Conservation (phyloP, 2,888 invertebrate species). For the Achlya flavicornis region DNA sequence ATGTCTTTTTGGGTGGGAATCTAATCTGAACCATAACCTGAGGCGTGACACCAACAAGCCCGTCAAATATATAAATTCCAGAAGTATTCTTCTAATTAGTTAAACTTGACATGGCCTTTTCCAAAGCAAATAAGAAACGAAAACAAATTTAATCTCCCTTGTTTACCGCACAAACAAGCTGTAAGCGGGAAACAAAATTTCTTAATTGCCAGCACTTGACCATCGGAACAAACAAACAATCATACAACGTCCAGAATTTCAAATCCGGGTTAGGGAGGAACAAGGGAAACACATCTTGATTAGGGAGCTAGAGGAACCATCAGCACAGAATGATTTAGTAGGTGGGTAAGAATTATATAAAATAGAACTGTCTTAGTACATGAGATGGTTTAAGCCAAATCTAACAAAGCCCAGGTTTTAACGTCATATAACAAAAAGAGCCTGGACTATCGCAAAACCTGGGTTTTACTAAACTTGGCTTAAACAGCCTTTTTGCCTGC, state of each 20-base stretch:
- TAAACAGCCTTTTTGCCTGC: too few relatives aligned
- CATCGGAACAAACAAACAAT: conserved; percentile 36
- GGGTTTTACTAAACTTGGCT: too few relatives aligned
- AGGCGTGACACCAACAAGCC: too few relatives aligned
- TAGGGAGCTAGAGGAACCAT: conserved; percentile 11
- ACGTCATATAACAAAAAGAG: too few relatives aligned
- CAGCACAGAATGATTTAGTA: neutral
- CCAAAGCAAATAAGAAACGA: conserved; percentile 19
- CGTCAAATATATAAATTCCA: too few relatives aligned
- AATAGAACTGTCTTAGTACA: too few relatives aligned
- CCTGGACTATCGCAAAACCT: too few relatives aligned
- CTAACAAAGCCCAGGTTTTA: too few relatives aligned
- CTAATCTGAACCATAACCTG: too few relatives aligned
- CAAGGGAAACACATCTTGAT: conserved; percentile 19
- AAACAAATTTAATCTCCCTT: conserved; percentile 24
- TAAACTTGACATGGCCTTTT: conserved; percentile 5
- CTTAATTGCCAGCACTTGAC: conserved; percentile 43
- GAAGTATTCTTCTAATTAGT: neutral
- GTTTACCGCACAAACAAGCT: conserved; percentile 26
- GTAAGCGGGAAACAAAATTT: conserved; percentile 33
- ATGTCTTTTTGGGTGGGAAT: too few relatives aligned
- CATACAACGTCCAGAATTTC: conserved; percentile 31
- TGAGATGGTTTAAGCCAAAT: too few relatives aligned
- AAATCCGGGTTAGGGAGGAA: conserved; percentile 24
- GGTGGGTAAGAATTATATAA: too few relatives aligned